Evolutionary conservation across 1,140 invertebrate genomes (phyloP), one percentile per base, ranked within the genome.

Genomic region (Patella vulgata): DNA sequence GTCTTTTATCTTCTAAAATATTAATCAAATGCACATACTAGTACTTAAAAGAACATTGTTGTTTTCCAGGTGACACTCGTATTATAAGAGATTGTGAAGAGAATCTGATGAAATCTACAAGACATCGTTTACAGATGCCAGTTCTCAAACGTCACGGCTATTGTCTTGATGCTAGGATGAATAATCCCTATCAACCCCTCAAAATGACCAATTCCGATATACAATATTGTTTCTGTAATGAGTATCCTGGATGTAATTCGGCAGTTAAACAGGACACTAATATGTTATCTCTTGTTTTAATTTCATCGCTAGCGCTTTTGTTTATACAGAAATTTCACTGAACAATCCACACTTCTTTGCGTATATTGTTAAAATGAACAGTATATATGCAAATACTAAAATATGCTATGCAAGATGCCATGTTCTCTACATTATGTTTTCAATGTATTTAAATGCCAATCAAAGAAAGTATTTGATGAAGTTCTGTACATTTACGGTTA

Each of bases 201-300:
- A 43, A 68, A 23, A 48, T 64, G 0, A 67, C 59, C 4, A 68
- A 82, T 59, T 31, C 50, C 9, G 63, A 71, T 5, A 75, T 75
- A 4, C 63, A 61, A 27, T 83, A 82, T 68, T 83, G 81, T 63
- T 83, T 82, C 70, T 83, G 81, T 60, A 82, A 83, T 59, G 81
- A 83, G 33, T 82, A 75, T 73, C 79, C 81, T 59, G 81, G 81
- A 19, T 83, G 81, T 66, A 83, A 83, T 59, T 66, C 73, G 17
- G 75, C 76, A 6, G 14, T 60, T 8, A 48, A 40, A 57, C 6
- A 27, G 30, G 3, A 36, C 39, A 14, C 27, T 52, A 12, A 50
- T 42, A 19, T 59, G 21, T 30, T 11, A 42, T 6, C n/a, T 54
- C 28, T 30, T 53, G 48, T 12, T 54, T 28, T 21, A 30, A 2